Evolutionary conservation across 2,888 invertebrate species (phyloP).

Genomic region (Abrostola triplasia): DNA sequence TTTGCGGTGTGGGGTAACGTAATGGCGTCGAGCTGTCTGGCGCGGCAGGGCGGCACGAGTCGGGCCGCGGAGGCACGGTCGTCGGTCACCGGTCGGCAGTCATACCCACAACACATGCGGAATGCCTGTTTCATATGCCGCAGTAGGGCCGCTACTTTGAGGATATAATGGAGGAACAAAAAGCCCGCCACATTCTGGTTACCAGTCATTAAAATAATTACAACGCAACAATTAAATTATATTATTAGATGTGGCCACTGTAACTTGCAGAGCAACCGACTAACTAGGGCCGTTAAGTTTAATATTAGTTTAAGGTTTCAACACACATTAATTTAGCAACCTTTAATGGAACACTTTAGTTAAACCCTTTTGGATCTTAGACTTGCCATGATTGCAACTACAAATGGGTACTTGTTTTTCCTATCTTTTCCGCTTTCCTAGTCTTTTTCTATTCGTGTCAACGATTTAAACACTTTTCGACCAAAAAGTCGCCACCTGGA

Average conservation of each 20-base stretch:
- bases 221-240: conserved; percentile 27
- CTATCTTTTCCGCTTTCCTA: no score
- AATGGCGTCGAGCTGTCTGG: conserved; percentile 63
- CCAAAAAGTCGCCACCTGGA: no score
- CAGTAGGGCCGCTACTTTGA: conserved; percentile 28
- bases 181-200: conserved; percentile 3
- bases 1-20: conserved; percentile 51
- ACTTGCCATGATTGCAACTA: no score
- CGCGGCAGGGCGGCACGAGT: conserved; percentile 41
- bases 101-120: conserved; percentile 49
- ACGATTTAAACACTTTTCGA: no score
- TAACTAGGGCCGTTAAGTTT: conserved; percentile 5
- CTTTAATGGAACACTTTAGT: no score
- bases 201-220: conserved; percentile 42
- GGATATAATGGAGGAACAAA: conserved; percentile 19
- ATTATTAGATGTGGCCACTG: conserved; percentile 28
- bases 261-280: conserved; percentile 21
- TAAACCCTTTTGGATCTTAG: no score
- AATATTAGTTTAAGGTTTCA: background rate
- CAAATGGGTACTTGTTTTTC: no score
- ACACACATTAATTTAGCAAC: background rate
- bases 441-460: no score
- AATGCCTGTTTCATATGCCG: conserved; percentile 44
- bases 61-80: conserved; percentile 16
- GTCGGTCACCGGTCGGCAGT: conserved; percentile 16